Conservation (phyloP, 1,140 invertebrate genomes). For the Cydia fagiglandana region DNA sequence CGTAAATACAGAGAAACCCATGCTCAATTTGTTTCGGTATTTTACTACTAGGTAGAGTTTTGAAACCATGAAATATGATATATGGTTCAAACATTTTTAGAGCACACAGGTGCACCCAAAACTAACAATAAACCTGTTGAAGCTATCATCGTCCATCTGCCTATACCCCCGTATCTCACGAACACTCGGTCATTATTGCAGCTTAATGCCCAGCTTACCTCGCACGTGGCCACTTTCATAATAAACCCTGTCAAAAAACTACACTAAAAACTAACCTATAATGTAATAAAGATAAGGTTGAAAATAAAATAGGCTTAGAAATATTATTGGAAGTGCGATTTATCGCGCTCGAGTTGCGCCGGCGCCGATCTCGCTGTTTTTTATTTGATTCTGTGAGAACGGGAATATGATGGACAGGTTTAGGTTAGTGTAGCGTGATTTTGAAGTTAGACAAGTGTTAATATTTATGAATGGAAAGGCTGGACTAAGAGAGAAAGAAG, state of each 20-base stretch:
- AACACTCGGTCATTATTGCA: slow-evolving; percentile 13
- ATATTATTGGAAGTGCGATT: slow-evolving; percentile 34
- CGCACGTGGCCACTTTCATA: slow-evolving; percentile 55
- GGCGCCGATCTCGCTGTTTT: slow-evolving; percentile 9
- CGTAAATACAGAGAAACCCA: no score
- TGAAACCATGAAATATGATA: no score
- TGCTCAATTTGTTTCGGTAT: no score
- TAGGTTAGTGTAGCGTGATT: slow-evolving; percentile 10
- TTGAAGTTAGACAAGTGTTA: not conserved
- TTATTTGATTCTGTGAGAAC: slow-evolving; percentile 16
- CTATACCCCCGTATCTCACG: slow-evolving; percentile 1
- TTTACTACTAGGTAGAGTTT: no score
- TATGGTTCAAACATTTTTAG: no score
- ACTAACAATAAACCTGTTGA: slow-evolving; percentile 9
- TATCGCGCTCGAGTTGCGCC: slow-evolving; percentile 58
- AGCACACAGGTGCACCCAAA: slow-evolving; percentile 1
- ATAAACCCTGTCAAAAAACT: not conserved
- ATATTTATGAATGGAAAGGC: not conserved
- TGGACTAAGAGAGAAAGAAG: no score
- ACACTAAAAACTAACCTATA: not conserved
- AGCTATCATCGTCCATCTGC: not conserved
- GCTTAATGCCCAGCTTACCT: slow-evolving; percentile 38
- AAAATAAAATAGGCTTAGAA: not conserved
- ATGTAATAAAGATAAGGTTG: not conserved
- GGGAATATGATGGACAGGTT: slow-evolving; percentile 17